Base-by-base conservation (phyloP, 2,797 vertebrate genomes). In the Gallirallus australis region DNA sequence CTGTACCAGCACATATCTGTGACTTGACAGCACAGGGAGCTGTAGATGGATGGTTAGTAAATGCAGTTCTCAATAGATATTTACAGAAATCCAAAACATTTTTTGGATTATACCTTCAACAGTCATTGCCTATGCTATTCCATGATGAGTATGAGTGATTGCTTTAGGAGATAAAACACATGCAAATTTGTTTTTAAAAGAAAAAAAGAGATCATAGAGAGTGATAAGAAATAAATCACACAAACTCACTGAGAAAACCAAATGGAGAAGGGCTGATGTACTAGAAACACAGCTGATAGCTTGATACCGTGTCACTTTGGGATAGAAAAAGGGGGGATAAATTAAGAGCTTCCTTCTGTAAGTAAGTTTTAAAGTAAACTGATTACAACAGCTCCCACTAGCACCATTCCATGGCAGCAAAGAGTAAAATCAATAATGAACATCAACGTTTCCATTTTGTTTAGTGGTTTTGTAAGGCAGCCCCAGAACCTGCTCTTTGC, bases 351-450 rank as follows among this genome's bases (percentile, higher is more conserved):
- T 90, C 39, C 31, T 53, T 78, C 90, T 76, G 61, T 89, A 89
- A 88, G 20, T 86, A 88, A 79, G 28, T 86, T 91, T 89, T 76
- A 89, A 95, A 92, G 79, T 61, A 83, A 88, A 83, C 86, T 82
- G 75, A 86, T 93, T 73, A 81, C 59, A 91, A 81, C 56, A 54
- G 77, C 81, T 94, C 95, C 88, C 86, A 82, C 33, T 78, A 92
- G 80, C 89, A 84, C 92, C 88, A 80, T 95, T 94, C 65, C 88
- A 54, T 8, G 47, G 83, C 83, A 75, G 71, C 39, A 72, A 87
- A 87, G 78, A 82, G 77, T 70, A 73, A 92, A 95, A 93, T 93
- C 96, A 84, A 95, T 94, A 80, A 65, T 3, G 56, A 91, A 65
- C 88, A 82, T 73, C 93, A 92, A 31, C 63, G 53, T 86, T 94